phyloP scores from a whole-genome alignment of 2,888 invertebrate genomes.

The Leucophenga montana region DNA sequence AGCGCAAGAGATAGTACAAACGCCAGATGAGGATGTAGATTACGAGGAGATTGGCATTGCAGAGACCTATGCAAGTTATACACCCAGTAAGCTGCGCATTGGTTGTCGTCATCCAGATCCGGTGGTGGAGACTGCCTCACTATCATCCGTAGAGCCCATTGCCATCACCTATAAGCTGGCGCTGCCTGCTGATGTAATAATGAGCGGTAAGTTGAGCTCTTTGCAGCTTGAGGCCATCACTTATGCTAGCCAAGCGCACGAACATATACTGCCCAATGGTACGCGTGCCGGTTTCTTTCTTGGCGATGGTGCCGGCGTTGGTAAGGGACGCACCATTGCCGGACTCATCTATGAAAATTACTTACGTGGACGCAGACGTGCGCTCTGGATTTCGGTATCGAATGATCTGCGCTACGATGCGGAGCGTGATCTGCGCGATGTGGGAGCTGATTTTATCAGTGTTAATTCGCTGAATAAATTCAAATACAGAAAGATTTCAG shows the following conservation, averaged over 20 bases:
- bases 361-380: conserved; percentile 89
- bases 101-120: conserved; percentile 98
- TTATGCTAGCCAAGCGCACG: conserved; percentile 97
- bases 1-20: conserved; percentile 24
- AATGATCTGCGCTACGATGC: conserved; percentile 99
- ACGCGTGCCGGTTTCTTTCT: conserved; percentile 96
- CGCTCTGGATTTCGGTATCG: conserved; percentile 98
- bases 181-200: conserved; percentile 86
- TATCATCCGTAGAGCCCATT: conserved; percentile 95
- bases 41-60: conserved; percentile 98
- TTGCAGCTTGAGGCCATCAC: conserved; percentile 97
- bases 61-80: conserved; percentile 98
- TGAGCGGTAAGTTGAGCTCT: conserved; percentile 90
- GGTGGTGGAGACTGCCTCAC: conserved; percentile 97
- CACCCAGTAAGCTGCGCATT: conserved; percentile 94
- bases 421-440: conserved; percentile 94
- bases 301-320: conserved; percentile 98
- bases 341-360: conserved; percentile 99
- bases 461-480: conserved; percentile 94
- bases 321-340: conserved; percentile 98
- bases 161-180: conserved; percentile 91
- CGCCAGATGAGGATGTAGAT: conserved; percentile 86
- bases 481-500: conserved; percentile 97
- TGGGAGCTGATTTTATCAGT: conserved; percentile 91
- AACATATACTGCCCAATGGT: conserved; percentile 88